Evolutionary conservation across 2,888 invertebrate genomes (phyloP).

Genomic region (Stenolophus ochropezus): DNA sequence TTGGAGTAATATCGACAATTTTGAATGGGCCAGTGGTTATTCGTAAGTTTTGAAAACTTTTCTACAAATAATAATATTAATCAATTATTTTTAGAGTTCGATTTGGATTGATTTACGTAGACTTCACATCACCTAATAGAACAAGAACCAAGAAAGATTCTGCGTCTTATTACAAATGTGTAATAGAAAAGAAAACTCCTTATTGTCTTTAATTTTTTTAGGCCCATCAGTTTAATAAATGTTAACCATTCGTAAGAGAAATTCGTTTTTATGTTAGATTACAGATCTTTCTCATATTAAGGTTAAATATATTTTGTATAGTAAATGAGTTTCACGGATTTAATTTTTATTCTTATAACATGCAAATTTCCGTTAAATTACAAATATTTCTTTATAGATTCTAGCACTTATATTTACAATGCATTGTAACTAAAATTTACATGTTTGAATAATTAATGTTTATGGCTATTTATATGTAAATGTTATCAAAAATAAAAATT

Average conservation of each 20-base stretch:
- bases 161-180: constrained; percentile 6
- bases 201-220: neutral
- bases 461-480: neutral
- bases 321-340: no score
- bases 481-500: neutral
- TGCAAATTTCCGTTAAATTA: no score
- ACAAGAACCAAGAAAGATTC: constrained; percentile 54
- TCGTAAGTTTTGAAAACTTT: constrained; percentile 74
- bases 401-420: no score
- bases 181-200: neutral
- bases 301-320: no score
- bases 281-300: no score
- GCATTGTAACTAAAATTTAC: no score
- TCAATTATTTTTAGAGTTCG: neutral
- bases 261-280: no score
- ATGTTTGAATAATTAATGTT: no score
- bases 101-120: constrained; percentile 60
- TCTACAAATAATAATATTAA: neutral
- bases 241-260: no score
- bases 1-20: constrained; percentile 90
- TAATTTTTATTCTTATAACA: no score
- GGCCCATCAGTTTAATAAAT: no score
- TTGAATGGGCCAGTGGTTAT: constrained; percentile 86
- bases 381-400: no score
- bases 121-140: constrained; percentile 49